These are phyloP conservation scores for Ellobius talpinus DNA, from an alignment of 2,113 vertebrate genomes.

Conservation along the genomic window DNA sequence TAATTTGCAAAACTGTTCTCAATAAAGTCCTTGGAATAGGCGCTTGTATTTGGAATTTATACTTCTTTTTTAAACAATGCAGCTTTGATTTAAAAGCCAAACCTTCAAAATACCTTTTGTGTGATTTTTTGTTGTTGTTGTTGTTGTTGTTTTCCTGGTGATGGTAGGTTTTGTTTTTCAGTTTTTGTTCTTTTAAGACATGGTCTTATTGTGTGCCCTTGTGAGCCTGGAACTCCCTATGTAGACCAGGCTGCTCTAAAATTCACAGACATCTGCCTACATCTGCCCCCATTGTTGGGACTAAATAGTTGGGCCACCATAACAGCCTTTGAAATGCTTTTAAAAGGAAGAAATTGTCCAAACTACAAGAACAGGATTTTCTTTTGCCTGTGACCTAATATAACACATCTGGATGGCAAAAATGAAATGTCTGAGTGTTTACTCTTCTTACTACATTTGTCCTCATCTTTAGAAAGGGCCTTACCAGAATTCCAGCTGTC, in stretches of 20 bases:
- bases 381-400: slow-evolving; percentile 9
- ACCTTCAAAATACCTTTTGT: neutral
- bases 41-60: slow-evolving; percentile 76
- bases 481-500: slow-evolving; percentile 16
- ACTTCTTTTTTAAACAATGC: slow-evolving; percentile 35
- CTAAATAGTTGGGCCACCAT: neutral
- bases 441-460: neutral
- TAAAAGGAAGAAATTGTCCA: neutral
- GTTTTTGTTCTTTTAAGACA: neutral
- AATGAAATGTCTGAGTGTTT: neutral
- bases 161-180: neutral
- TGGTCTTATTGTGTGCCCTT: neutral
- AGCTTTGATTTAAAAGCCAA: slow-evolving; percentile 43
- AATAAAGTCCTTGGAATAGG: slow-evolving; percentile 88
- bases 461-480: neutral
- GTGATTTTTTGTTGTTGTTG: neutral
- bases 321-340: slow-evolving; percentile 21
- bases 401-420: neutral
- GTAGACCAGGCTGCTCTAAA: neutral
- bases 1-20: slow-evolving; percentile 85
- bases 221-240: neutral
- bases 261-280: neutral
- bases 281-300: neutral
- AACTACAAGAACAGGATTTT: slow-evolving; percentile 1
- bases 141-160: neutral